Evolutionary conservation across 2,113 vertebrate species (phyloP), one percentile per base, ranked within the genome.

Genomic region (Eurystomus gularis): DNA sequence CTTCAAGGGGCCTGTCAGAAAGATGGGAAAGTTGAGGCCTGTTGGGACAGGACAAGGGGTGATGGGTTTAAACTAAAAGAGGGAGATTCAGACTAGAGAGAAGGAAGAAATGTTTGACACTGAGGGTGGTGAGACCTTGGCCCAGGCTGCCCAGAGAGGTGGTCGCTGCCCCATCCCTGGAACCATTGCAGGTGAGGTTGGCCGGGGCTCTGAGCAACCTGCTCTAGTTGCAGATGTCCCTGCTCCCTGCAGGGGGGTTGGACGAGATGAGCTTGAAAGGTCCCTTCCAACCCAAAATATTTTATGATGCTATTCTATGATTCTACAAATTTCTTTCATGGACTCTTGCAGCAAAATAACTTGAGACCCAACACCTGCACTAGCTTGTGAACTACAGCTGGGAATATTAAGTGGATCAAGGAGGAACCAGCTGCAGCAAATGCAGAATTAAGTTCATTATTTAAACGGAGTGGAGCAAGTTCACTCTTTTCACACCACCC

Each of bases 401-500:
- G 52, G 66, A 51, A 10, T 7, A 5, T 3, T 13, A 1, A 18
- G n/a, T 3, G 35, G 46, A 2, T 19, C 3, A 4, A 6, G 82
- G 64, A 17, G 31, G 58, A 28, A 11, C 13, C 78, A 94, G 78
- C 66, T 91, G 71, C 19, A 72, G 72, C 2, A 20, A 51, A 82
- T 28, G 16, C 39, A 23, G 28, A 23, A 26, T 54, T 57, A 39
- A 4, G 29, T 68, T 10, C 28, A 3, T 16, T n/a, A 1, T 6
- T 55, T 81, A 54, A 60, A 8, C 6, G 44, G 8, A 26, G 39
- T 0, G 1, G n/a, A 24, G 31, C 3, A 46, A 17, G 1, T 0
- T 3, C 0, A 0, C 0, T 8, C 3, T 37, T 17, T 6, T 23
- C 5, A 2, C 0, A 1, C 6, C 3, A 2, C 13, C 11, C 3